phyloP scores from a whole-genome alignment of 1,140 invertebrate genomes.

The Tyrophagus putrescentiae region DNA sequence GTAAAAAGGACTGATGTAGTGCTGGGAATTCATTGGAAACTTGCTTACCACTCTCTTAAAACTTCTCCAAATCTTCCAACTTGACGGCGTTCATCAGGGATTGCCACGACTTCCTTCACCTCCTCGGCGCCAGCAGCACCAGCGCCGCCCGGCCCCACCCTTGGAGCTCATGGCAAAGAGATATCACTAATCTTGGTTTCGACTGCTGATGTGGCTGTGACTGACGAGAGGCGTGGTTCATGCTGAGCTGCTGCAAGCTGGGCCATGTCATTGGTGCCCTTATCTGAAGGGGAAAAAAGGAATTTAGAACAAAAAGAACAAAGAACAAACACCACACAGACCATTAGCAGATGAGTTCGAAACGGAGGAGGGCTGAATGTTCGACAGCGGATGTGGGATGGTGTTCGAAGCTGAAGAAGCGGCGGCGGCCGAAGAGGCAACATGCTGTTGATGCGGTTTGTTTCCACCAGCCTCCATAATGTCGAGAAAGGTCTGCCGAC shows the following conservation, averaged over 20 bases:
- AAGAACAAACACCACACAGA: neutral
- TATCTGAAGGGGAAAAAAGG: neutral
- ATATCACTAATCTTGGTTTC: no score
- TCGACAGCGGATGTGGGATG: constrained; percentile 2
- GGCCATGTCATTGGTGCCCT: neutral
- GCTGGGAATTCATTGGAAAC: no score
- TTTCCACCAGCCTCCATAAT: neutral
- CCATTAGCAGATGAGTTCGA: neutral
- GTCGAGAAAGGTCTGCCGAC: neutral
- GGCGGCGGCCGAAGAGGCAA: neutral
- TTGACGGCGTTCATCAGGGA: neutral
- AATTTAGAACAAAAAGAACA: neutral
- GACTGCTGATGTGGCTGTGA: no score
- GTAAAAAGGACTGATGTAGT: no score
- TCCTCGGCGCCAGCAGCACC: neutral
- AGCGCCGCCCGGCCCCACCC: neutral
- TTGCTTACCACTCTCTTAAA: no score
- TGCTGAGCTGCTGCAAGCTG: neutral
- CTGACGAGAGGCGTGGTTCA: neutral
- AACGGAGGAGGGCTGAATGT: neutral
- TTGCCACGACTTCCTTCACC: neutral
- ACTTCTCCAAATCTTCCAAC: constrained; percentile 12
- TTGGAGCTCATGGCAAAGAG: neutral
- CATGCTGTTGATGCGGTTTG: neutral
- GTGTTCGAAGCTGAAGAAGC: neutral